Percentiles rank a stretch among this genome's conserved stretches.
Conservation (phyloP, 2,113 vertebrate species). For the Cryptomyrus ogoouensis region DNA sequence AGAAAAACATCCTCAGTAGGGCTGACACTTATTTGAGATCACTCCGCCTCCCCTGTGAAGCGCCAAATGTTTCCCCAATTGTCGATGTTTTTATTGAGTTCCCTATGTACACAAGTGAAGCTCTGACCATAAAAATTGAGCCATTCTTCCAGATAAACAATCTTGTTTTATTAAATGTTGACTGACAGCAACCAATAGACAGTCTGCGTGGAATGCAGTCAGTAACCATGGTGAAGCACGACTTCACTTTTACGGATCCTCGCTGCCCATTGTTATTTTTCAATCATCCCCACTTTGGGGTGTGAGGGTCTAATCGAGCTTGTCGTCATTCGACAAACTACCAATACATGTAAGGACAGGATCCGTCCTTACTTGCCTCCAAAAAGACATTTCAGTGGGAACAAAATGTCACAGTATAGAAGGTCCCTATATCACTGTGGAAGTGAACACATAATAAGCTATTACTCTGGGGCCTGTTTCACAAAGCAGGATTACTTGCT, state of each 20-base stretch:
- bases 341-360: background rate
- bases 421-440: conserved; percentile 30
- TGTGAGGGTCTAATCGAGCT: background rate
- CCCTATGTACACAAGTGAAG: conserved; percentile 18
- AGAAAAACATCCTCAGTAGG: background rate
- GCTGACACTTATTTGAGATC: background rate
- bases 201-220: conserved; percentile 57
- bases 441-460: conserved; percentile 38
- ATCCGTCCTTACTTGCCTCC: background rate
- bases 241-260: conserved; percentile 36
- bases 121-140: conserved; percentile 36
- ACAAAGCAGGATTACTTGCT: too few species aligned
- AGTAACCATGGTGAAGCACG: conserved; percentile 54
- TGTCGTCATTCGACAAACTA: background rate
- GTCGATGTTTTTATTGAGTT: background rate
- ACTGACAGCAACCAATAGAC: conserved; percentile 59
- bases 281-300: background rate
- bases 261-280: conserved; percentile 19
- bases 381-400: background rate
- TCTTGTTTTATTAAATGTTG: conserved; percentile 54
- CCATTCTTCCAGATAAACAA: conserved; percentile 35
- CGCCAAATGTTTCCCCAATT: conserved; percentile 5
- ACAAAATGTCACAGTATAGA: conserved; percentile 13
- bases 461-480: too few species aligned
- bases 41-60: background rate